Evolutionary conservation across 2,797 vertebrate genomes (phyloP).

Genomic region (Argentina silus): DNA sequence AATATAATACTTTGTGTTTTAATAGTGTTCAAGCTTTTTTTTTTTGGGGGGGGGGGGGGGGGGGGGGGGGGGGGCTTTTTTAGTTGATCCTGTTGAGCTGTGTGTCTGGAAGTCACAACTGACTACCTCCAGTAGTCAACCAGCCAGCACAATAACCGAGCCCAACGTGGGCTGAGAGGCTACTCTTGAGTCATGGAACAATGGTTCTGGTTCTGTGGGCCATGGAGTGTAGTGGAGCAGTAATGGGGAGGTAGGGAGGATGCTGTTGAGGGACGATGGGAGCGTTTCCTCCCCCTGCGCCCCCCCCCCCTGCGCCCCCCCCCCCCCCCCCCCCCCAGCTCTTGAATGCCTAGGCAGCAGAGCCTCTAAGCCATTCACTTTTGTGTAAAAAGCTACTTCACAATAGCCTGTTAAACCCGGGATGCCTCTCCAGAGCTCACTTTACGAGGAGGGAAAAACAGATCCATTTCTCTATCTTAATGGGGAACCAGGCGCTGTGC

Average conservation of each 20-base stretch:
- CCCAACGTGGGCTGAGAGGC: conserved; percentile 46
- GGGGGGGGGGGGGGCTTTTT: neutral
- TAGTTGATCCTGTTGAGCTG: neutral
- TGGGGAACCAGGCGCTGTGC: neutral
- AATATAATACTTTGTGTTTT: neutral
- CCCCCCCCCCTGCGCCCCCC: too few species aligned
- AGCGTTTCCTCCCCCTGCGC: conserved; percentile 4
- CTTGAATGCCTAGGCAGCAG: conserved; percentile 10
- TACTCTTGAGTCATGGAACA: conserved; percentile 47
- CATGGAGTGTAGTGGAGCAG: neutral
- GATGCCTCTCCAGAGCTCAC: conserved; percentile 27
- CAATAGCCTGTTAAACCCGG: conserved; percentile 33
- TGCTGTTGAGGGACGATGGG: neutral
- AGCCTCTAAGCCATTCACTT: conserved; percentile 25
- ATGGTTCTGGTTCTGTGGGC: conserved; percentile 57
- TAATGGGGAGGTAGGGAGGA: conserved; percentile 10
- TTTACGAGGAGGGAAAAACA: conserved; percentile 35
- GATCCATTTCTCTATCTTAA: conserved; percentile 37
- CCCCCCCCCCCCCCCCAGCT: too few species aligned
- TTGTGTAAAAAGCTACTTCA: conserved; percentile 31
- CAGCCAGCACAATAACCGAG: neutral
- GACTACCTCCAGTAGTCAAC: neutral
- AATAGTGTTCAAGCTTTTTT: too few species aligned
- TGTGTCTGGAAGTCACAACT: neutral
- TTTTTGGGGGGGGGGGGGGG: too few species aligned